A percentile compares a stretch with the other conserved stretches of the same genome.
Evolutionary conservation across 2,113 vertebrate species (phyloP).

Genomic region (Gymnorhina tibicen): DNA sequence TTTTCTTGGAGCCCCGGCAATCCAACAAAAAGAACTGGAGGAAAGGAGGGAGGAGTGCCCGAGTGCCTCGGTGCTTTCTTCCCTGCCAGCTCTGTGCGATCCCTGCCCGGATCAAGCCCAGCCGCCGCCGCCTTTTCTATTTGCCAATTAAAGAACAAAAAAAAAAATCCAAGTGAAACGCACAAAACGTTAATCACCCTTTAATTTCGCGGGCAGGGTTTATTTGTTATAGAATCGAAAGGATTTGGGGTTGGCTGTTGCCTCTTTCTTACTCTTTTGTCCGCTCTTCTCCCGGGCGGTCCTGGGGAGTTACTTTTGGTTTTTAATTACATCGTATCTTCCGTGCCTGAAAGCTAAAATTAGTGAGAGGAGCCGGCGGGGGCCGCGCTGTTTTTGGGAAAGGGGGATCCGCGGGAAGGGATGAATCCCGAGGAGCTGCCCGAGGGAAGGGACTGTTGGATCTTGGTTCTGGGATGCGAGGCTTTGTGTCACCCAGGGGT

Average conservation of each 20-base stretch:
- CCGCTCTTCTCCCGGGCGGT: not conserved
- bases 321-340: not conserved
- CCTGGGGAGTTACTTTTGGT: not conserved
- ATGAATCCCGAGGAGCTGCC: not conserved
- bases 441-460: not conserved
- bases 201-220: not conserved
- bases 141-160: not conserved
- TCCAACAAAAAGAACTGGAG: not conserved
- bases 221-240: not conserved
- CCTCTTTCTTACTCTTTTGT: not conserved
- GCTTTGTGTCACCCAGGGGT: not conserved
- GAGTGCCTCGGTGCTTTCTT: not conserved
- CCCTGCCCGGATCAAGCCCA: not conserved
- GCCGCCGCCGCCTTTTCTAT: not conserved
- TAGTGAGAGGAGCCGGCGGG: not conserved
- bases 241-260: not conserved
- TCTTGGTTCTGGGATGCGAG: not conserved
- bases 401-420: not conserved
- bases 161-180: not conserved
- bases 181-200: accelerated
- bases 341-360: not conserved
- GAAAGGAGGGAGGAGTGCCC: too few species aligned
- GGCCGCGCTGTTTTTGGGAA: not conserved
- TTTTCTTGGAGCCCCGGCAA: not conserved
- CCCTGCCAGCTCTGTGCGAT: not conserved